These are phyloP conservation scores for Machimus rusticus DNA, from an alignment of 2,888 invertebrate species.

Conservation along the genomic window DNA sequence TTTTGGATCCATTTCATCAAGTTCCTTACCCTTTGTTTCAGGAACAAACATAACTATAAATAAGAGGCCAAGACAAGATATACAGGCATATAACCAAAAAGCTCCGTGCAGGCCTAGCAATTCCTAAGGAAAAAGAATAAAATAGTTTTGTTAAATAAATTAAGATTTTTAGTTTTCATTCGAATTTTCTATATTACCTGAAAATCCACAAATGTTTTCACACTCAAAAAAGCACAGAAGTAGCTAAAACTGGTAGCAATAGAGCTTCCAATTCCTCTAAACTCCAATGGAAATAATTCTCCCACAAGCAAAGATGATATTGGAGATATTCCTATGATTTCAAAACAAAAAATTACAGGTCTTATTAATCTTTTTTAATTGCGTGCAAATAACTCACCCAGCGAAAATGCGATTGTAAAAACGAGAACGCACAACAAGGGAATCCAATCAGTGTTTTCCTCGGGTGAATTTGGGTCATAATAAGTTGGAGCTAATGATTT, in stretches of 20 bases:
- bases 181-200: conserved; percentile 58
- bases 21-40: conserved; percentile 88
- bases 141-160: neutral
- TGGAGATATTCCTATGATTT: conserved; percentile 71
- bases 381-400: conserved; percentile 64
- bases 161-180: neutral
- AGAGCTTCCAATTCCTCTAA: conserved; percentile 85
- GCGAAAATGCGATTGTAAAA: conserved; percentile 85
- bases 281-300: conserved; percentile 83
- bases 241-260: conserved; percentile 87
- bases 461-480: conserved; percentile 46
- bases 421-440: conserved; percentile 82
- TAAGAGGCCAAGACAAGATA: conserved; percentile 81
- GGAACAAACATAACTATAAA: conserved; percentile 88
- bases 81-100: conserved; percentile 87
- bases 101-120: conserved; percentile 80
- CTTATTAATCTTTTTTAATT: neutral
- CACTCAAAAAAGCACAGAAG: conserved; percentile 84
- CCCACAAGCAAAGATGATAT: conserved; percentile 87
- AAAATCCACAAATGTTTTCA: conserved; percentile 86
- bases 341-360: neutral
- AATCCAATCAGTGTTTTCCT: conserved; percentile 80
- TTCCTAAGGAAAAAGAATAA: conserved; percentile 56
- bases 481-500: conserved; percentile 52
- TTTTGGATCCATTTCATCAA: conserved; percentile 86